Base-by-base conservation (phyloP, 2,113 vertebrate species). In the Picathartes gymnocephalus region DNA sequence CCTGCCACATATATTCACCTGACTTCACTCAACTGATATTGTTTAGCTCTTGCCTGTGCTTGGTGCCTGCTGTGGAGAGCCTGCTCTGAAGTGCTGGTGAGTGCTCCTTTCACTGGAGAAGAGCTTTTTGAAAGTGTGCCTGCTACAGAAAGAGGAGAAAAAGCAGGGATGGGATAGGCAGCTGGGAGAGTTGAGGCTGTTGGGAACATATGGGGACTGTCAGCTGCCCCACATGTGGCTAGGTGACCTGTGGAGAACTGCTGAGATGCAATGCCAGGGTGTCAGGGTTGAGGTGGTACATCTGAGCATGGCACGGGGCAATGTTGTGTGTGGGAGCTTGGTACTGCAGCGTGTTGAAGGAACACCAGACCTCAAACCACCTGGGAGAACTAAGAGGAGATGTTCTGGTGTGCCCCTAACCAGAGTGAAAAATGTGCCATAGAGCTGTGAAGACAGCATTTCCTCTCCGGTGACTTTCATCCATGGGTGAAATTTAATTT, bases 401-500 rank as follows among this genome's bases (percentile, higher is more conserved):
- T 45, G 10, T 44, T 76, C n/a, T 81, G 30, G 18, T 7, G 2
- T 78, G 31, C 16, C 21, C 25, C 15, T 13, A 62, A 12, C 13
- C 20, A 30, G 40, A 76, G 27, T 28, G 80, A 62, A 88, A 73
- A 51, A 15, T 23, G 4, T 45, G 23, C 37, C 69, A 79, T 5
- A 72, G 18, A 87, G 13, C 35, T 90, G 33, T 58, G 66, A 80
- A 57, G 28, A 65, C 39, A 61, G 8, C 21, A 25, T 74, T 88
- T 92, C 47, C 57, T 88, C 47, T 68, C 51, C 0, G 0, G 37
- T 80, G 45, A 44, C 27, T 88, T 90, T 93, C 80, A 81, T 73
- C 62, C 66, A 50, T 31, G 50, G 54, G 45, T 73, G 76, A 92
- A 93, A 90, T 90, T 80, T 73, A 57, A 77, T 86, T 92, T 95